Base-by-base conservation (phyloP, 2,113 vertebrate species). In the Apteryx owenii region DNA sequence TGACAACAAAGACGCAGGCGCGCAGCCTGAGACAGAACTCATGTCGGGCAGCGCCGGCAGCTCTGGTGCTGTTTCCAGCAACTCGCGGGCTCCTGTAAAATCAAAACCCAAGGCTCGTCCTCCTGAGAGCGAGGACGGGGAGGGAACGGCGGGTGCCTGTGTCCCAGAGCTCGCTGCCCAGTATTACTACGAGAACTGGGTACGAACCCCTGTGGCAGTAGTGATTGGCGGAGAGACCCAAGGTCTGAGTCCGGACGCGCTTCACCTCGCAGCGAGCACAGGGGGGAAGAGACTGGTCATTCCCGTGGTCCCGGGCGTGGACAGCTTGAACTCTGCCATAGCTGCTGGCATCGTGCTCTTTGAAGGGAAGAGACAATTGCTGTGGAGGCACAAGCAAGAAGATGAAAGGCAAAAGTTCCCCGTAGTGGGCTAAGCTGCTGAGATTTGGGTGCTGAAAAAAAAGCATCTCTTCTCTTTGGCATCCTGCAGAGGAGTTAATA, bases 301-400 rank as follows among this genome's bases (percentile, higher is more conserved):
- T 60, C 99, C 99, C 0, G 72, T 99, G 4, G 98, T 98, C 61
- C 98, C 98, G 2, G 98, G 98, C 0, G 90, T 99, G 96, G 99
- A 99, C 93, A 99, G 99, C 94, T 81, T 99, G 76, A 99, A 99
- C 92, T 99, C 99, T 0, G 99, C 99, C 13, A 98, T 99, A 96
- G 99, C 99, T 1, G 98, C 99, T 12, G 99, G 98, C 84, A 97
- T 99, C 28, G 89, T 99, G 78, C 91, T 99, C 3, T 99, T 99
- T 23, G 99, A 99, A 96, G 99, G 98, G 66, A 99, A 97, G 91
- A 98, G 98, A 68, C 99, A 99, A 85, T 66, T 98, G 66, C 93
- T 93, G 28, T 3, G 0, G 51, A 77, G 61, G 69, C 77, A 64
- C 48, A 46, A 69, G 58, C 78, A 25, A 38, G 80, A 84, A 26